Percentiles rank a stretch among this genome's conserved stretches.
These are phyloP conservation scores for Ophioninae sp. DNA, from an alignment of 2,888 invertebrate genomes.

Conservation along the genomic window DNA sequence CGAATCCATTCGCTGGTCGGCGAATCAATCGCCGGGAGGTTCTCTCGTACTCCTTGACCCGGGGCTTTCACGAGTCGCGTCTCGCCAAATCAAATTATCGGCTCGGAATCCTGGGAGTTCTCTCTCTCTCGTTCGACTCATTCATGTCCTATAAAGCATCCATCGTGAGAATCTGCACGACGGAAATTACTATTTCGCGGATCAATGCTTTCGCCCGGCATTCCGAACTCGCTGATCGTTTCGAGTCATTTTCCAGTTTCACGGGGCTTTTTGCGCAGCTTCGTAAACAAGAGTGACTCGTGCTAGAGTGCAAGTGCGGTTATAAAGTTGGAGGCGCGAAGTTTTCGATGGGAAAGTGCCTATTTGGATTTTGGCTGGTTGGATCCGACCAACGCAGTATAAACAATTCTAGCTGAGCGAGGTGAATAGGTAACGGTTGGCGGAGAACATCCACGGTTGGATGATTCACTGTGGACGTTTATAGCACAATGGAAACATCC, in stretches of 20 bases:
- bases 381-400: neutral
- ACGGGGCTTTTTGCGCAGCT: neutral
- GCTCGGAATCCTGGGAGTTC: slow-evolving; percentile 42
- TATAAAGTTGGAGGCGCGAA: neutral
- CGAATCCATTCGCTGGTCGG: slow-evolving; percentile 46
- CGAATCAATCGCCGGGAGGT: slow-evolving; percentile 41
- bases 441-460: neutral
- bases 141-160: slow-evolving; percentile 27
- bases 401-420: neutral
- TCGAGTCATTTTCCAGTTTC: slow-evolving; percentile 23
- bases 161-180: slow-evolving; percentile 28
- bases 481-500: neutral
- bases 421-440: neutral
- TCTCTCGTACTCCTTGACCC: slow-evolving; percentile 36
- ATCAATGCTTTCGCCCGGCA: slow-evolving; percentile 36
- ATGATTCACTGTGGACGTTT: neutral
- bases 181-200: slow-evolving; percentile 53
- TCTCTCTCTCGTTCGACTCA: slow-evolving; percentile 28
- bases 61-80: slow-evolving; percentile 30
- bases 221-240: slow-evolving; percentile 34
- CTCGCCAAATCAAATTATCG: slow-evolving; percentile 56
- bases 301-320: neutral
- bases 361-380: neutral
- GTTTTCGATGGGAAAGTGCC: neutral
- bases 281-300: neutral